Base-by-base conservation (phyloP, 2,888 invertebrate genomes). In the Melanostoma scalare region DNA sequence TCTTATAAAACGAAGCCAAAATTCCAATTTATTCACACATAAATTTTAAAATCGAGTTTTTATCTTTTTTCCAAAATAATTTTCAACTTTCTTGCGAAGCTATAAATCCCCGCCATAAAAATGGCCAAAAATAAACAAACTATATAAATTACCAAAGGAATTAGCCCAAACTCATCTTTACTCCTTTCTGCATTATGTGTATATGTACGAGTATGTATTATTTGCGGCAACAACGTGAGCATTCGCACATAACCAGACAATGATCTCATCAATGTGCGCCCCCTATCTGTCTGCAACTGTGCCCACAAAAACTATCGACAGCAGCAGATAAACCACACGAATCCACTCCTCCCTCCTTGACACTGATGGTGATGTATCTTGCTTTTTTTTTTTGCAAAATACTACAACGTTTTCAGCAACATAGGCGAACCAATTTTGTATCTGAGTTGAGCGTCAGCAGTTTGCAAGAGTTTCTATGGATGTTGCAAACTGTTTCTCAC, bases 201-300 rank as follows among this genome's bases (percentile, higher is more conserved):
- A 42, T 9, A n/a, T 0, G 42, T 42, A 3, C 42, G 42, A 20
- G 30, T 6, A 20, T 38, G 38, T 33, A 9, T 20, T 20, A 20
- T 20, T 20, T 20, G 31, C 33, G 6, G 31, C 9, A 6, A 50
- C 6, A 3, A 35, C 38, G 38, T 50, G 48, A 48, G 20, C 40
- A n/a, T 20, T 44, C 31, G 42, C 36, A 75, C 75, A 81, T 76
- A 82, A 69, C 68, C 73, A 82, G 77, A 82, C 82, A 74, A 42
- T 82, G 82, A 82, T 82, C 77, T 82, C 82, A 82, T 77, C 82
- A 77, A 69, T 65, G 36, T n/a, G 61, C 61, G 74, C 79, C 63
- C 68, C 79, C 74, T 69, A 80, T 80, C 79, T 56, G 79, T 80
- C 79, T 80, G 63, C 68, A 74, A 44, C 65, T 48, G 56, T 40